These are phyloP conservation scores for Osmerus mordax DNA, from an alignment of 2,113 vertebrate genomes.

Conservation along the genomic window DNA sequence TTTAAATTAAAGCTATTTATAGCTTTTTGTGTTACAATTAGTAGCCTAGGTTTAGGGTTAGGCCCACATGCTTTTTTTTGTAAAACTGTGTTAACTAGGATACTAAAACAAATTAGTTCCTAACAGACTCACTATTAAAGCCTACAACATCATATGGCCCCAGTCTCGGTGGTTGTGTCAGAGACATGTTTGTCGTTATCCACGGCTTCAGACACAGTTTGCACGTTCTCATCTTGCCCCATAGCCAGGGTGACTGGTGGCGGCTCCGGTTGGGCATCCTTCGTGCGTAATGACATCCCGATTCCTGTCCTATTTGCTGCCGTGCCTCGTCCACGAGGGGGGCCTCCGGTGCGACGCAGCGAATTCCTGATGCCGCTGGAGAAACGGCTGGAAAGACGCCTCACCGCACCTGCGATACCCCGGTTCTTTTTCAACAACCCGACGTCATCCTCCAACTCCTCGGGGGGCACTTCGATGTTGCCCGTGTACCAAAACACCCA, in stretches of 20 bases:
- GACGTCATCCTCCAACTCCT: slow-evolving; percentile 64
- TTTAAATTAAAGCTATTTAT: no score
- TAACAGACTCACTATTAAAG: no score
- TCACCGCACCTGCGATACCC: slow-evolving; percentile 39
- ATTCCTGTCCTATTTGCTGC: slow-evolving; percentile 2
- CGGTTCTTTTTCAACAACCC: slow-evolving; percentile 49
- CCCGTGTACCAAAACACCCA: slow-evolving; percentile 86
- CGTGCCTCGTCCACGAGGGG: slow-evolving; percentile 2
- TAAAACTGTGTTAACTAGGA: no score
- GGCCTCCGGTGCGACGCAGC: slow-evolving; percentile 41
- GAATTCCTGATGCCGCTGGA: slow-evolving; percentile 34
- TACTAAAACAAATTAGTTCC: no score
- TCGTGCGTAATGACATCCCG: not conserved
- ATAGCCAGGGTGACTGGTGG: slow-evolving; percentile 38
- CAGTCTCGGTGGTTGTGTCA: slow-evolving; percentile 43
- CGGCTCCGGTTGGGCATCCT: slow-evolving; percentile 7
- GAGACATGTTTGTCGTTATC: slow-evolving; percentile 27
- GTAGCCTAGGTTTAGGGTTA: no score
- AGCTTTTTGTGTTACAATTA: no score
- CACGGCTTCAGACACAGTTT: slow-evolving; percentile 39
- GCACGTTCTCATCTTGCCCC: slow-evolving; percentile 26
- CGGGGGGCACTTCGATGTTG: slow-evolving; percentile 74
- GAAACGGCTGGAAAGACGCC: slow-evolving; percentile 50
- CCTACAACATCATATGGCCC: slow-evolving; percentile 40
- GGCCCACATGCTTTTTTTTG: no score